Base-by-base conservation (phyloP, 2,113 vertebrate species). In the Campylomormyrus tamandua region DNA sequence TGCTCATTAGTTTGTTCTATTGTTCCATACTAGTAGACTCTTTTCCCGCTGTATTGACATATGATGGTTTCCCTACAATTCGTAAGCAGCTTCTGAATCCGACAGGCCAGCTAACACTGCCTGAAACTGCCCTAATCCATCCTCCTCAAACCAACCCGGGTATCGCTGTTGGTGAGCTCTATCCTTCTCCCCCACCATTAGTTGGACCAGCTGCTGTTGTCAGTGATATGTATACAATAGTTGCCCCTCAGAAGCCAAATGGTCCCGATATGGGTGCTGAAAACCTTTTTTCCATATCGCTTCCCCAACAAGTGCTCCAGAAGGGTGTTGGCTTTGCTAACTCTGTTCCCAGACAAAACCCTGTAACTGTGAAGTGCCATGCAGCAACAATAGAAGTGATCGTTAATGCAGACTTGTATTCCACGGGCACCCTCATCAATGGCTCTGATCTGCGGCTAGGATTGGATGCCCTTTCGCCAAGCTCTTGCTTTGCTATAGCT, bases 351-450 rank as follows among this genome's bases (percentile, higher is more conserved):
- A 35, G 70, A 77, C 70, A 39, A 17, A 80, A 42, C 74, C 74
- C 35, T 42, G 85, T 96, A 0, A n/a, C 11, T 45, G 94, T 96
- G 53, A 35, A 6, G 27, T 96, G 95, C 62, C 91, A 93, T 11
- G 90, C 93, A n/a, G 92, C 93, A 49, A 90, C 91, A 0, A 90
- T 95, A 88, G 94, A 94, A 90, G 58, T 96, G 0, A 91, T 95
- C 83, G 90, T 95, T 56, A 92, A 93, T 45, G 91, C 93, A 1
- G 94, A 95, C 70, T 77, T 95, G 90, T 95, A 95, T 48, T 91
- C 90, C 0, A 89, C 42, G 1, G 95, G 95, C 3, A 42, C 94
- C 2, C 46, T 39, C 31, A 92, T 96, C 80, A 91, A 93, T 5
- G 91, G 89, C 0, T 21, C 27, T 1, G 91, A 94, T 10, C 90